phyloP scores from a whole-genome alignment of 2,113 vertebrate species.

The Mormyrus lacerda region DNA sequence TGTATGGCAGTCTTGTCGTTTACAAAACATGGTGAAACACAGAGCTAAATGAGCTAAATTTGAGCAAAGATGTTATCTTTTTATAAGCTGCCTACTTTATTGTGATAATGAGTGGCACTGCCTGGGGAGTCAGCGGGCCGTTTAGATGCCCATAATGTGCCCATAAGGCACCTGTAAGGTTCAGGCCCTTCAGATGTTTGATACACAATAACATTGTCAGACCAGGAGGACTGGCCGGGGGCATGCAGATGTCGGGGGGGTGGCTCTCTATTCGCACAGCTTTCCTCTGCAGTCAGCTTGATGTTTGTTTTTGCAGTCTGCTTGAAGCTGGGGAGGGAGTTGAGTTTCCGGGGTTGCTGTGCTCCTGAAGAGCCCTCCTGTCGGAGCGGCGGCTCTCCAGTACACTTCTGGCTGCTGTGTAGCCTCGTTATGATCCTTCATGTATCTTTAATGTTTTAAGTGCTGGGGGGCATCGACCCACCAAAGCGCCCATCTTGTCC shows the following conservation, averaged over 20 bases:
- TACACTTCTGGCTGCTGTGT: not conserved
- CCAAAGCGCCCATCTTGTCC: not conserved
- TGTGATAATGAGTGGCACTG: not conserved
- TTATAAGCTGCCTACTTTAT: not conserved
- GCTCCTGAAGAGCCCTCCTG: not conserved
- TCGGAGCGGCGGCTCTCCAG: not conserved
- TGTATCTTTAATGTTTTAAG: not conserved
- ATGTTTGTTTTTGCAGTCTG: not conserved
- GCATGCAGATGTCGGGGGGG: not conserved
- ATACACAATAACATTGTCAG: not conserved
- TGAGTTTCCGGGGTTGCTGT: not conserved
- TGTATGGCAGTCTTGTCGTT: not conserved
- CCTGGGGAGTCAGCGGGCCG: not conserved
- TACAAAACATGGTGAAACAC: not conserved
- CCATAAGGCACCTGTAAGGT: not conserved
- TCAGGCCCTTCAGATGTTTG: not conserved
- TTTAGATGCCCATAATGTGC: not conserved
- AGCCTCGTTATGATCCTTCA: not conserved
- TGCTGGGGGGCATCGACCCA: not conserved
- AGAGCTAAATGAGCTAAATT: not conserved
- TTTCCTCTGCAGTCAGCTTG: not conserved
- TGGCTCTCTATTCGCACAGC: not conserved
- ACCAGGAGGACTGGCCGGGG: not conserved
- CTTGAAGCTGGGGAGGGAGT: not conserved
- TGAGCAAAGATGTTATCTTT: not conserved